Conservation (phyloP, 2,797 vertebrate genomes). For the Hypotaenidia philippensis region DNA sequence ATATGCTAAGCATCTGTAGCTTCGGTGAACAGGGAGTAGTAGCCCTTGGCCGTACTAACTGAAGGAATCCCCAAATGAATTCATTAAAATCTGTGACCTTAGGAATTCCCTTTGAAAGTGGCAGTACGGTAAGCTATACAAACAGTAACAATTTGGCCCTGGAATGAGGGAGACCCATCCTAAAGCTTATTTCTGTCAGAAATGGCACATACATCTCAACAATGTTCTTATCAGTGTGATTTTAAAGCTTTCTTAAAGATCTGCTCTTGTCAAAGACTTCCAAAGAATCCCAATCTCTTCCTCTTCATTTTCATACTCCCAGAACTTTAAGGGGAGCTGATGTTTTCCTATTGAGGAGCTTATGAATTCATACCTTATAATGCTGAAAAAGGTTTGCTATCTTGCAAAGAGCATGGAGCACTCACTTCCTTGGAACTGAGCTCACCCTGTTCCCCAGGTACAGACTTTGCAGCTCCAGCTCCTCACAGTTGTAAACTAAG, state of each 20-base stretch:
- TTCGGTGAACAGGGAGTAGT: not conserved
- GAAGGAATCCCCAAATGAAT: not conserved
- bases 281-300: not conserved
- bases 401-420: not conserved
- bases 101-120: not conserved
- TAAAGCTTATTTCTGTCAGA: not conserved
- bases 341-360: not conserved
- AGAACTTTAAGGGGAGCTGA: not conserved
- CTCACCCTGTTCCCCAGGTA: not conserved
- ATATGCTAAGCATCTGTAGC: not conserved
- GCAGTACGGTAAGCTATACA: not conserved
- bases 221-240: not conserved
- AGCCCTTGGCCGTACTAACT: not conserved
- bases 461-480: not conserved
- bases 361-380: not conserved
- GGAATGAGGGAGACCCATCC: not conserved
- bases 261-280: not conserved
- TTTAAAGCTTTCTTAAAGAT: not conserved
- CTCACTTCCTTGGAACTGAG: not conserved
- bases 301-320: not conserved
- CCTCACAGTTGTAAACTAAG: not conserved
- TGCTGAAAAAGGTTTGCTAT: not conserved
- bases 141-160: not conserved
- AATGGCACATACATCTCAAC: not conserved
- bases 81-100: not conserved